phyloP scores from a whole-genome alignment of 2,113 vertebrate species.

The Himantopus leucocephalus region DNA sequence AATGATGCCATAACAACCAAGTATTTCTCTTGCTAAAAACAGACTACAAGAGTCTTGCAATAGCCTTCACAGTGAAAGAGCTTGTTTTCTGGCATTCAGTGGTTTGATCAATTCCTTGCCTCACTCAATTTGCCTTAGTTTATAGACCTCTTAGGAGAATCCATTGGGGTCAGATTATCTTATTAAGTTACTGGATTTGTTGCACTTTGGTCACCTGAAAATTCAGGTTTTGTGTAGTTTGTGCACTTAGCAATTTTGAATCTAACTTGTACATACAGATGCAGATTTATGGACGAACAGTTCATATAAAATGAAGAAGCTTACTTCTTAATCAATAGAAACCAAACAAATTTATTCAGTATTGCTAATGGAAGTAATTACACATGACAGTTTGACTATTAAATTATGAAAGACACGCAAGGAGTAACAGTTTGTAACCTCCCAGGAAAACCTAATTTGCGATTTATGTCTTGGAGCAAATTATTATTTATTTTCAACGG shows the following conservation, averaged over 20 bases:
- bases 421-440: constrained; percentile 12
- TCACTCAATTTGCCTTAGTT: not conserved
- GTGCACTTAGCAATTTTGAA: not conserved
- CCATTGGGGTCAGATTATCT: not conserved
- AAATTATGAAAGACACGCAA: constrained; percentile 26
- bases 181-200: not conserved
- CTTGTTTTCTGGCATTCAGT: not conserved
- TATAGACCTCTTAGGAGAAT: not conserved
- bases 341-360: constrained; percentile 46
- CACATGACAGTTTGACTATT: constrained; percentile 24
- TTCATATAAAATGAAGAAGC: constrained; percentile 17
- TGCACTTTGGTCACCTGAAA: not conserved
- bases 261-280: not conserved
- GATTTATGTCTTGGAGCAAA: constrained; percentile 33
- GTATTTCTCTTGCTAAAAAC: not conserved
- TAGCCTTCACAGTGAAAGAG: not conserved
- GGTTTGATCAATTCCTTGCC: not conserved
- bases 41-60: not conserved
- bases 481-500: not conserved
- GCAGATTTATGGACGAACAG: not conserved
- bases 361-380: constrained; percentile 40
- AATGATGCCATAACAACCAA: not conserved
- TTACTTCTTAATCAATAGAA: constrained; percentile 59
- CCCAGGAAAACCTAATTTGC: constrained; percentile 16
- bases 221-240: not conserved